Evolutionary conservation across 37 sponge, comb jelly and placozoan species (phyloP).

Genomic region (Haliclona indistincta): DNA sequence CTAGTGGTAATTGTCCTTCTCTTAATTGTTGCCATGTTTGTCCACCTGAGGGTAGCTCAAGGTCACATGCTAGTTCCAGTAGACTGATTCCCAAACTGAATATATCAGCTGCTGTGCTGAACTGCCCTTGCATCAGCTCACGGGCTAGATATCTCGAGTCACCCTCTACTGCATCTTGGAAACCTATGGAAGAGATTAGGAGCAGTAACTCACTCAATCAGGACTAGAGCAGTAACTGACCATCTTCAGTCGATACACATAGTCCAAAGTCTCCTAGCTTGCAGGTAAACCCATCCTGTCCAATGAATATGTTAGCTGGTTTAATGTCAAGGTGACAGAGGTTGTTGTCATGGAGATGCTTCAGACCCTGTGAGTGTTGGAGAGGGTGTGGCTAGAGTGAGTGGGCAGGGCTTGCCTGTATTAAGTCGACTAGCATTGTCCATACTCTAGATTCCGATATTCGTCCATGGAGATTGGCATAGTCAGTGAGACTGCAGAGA

Average conservation of each 20-base stretch:
- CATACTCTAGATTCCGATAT: conserved; percentile 40
- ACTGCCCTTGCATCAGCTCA: conserved; percentile 74
- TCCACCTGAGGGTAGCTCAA: conserved; percentile 72
- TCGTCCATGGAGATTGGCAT: conserved; percentile 64
- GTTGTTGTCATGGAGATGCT: conserved; percentile 78
- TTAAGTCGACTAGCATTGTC: conserved; percentile 53
- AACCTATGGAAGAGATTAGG: background rate
- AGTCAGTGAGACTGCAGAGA: conserved; percentile 69
- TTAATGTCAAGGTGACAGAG: conserved; percentile 92
- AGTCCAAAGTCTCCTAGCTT: conserved; percentile 91
- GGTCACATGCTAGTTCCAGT: conserved; percentile 81
- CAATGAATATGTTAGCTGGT: conserved; percentile 88
- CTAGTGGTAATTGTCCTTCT: conserved; percentile 57
- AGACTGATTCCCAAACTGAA: conserved; percentile 87
- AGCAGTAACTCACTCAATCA: too few relatives aligned
- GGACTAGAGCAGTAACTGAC: background rate
- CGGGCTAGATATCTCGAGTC: conserved; percentile 89
- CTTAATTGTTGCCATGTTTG: conserved; percentile 74
- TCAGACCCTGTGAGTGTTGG: conserved; percentile 59
- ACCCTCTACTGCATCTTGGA: conserved; percentile 65
- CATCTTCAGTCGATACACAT: conserved; percentile 44
- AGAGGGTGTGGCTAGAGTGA: background rate
- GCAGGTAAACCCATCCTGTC: conserved; percentile 47
- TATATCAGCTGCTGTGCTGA: conserved; percentile 79
- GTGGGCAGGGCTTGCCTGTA: conserved; percentile 15